Evolutionary conservation across 2,888 invertebrate genomes (phyloP).

Genomic region (Pycnomerus fuliginosus): DNA sequence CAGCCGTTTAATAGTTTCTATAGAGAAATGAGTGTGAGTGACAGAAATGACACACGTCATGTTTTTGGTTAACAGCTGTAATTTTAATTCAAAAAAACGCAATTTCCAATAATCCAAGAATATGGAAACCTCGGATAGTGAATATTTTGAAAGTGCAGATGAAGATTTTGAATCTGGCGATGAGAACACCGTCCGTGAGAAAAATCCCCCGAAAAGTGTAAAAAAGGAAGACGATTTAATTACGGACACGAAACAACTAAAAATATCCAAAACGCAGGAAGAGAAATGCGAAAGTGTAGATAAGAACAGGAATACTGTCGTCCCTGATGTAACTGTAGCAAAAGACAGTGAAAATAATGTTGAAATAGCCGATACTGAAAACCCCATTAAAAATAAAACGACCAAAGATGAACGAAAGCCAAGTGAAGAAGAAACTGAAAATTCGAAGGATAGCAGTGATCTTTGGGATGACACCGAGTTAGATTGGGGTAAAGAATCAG

Average conservation of each 20-base stretch:
- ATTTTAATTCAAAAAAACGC: neutral
- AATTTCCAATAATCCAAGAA: neutral
- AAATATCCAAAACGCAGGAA: conserved; percentile 2
- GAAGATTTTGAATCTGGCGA: conserved; percentile 62
- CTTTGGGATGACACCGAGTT: neutral
- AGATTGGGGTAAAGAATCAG: neutral
- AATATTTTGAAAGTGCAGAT: conserved; percentile 76
- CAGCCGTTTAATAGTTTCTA: neutral
- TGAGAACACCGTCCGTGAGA: conserved; percentile 30
- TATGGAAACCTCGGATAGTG: conserved; percentile 74
- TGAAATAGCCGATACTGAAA: conserved; percentile 5
- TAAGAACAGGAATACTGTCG: conserved; percentile 13
- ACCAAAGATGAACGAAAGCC: neutral
- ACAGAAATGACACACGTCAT: conserved; percentile 1
- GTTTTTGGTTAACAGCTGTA: conserved; percentile 3
- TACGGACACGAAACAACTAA: no score
- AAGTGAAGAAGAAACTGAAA: neutral
- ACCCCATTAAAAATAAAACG: conserved; percentile 1
- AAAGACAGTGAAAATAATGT: conserved; percentile 19
- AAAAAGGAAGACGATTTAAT: conserved; percentile 8
- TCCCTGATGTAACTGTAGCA: conserved; percentile 1
- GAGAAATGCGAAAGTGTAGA: conserved; percentile 6
- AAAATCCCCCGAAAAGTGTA: conserved; percentile 28
- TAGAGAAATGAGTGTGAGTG: neutral
- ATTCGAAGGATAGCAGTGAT: neutral